Base-by-base conservation (phyloP, 2,888 invertebrate genomes). In the Andrena camellia region DNA sequence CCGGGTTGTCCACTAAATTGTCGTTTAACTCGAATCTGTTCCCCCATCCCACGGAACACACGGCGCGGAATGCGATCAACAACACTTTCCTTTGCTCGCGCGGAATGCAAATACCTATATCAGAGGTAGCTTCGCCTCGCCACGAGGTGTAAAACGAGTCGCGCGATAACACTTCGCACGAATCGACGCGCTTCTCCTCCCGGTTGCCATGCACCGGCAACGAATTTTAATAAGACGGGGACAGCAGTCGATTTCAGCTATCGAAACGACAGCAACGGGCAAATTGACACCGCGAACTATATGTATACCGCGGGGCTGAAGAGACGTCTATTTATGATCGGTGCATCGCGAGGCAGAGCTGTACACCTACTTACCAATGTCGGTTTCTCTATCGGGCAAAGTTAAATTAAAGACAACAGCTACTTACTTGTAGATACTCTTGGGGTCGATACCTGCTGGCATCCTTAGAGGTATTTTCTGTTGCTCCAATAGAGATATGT, bases 341-440 rank as follows among this genome's bases (percentile, higher is more conserved):
- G 71, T 71, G 78, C 59, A 71, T 66, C 68, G 1, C 33, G 64
- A 26, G 31, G 62, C 3, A 8, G 10, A 6, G 48, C 10, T 13
- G n/a, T 29, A 26, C n/a, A n/a, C n/a, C n/a, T n/a, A n/a, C 7
- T 7, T 20, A 31, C 17, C 10, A 6, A 10, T 7, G 42, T 13
- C 13, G 13, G 13, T 42, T 42, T 17, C 17, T 13, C 17, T 13
- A 42, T 42, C 42, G 42, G 42, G 1, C 42, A 42, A 42, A 42
- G 42, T 42, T 42, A 42, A 17, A 31, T 50, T 3, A 4, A 33
- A 4, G 3, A 2, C n/a, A 29, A 48, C 59, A 42, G 23, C 23
- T 90, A 96, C 97, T 97, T 95, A 96, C 96, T 96, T 97, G 94
- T 96, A 97, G 91, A 96, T 95, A 92, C 95, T 96, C 94, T 97